Percentiles rank a stretch among this genome's conserved stretches.
Conservation (phyloP, 2,888 invertebrate genomes). For the Andrena trimmerana region DNA sequence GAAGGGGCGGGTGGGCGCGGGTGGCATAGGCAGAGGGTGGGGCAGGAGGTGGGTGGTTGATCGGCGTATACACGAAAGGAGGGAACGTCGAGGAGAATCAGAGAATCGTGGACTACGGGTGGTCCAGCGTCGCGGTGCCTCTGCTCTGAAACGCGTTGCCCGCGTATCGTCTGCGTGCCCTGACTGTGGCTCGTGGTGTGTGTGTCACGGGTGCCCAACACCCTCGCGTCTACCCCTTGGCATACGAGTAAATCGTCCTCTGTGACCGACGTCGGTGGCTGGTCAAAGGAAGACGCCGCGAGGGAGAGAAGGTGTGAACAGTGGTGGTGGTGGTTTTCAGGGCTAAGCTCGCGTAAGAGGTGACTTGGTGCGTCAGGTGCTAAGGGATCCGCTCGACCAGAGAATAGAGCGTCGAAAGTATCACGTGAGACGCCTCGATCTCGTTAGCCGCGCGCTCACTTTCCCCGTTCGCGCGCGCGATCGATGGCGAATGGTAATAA, state of each 20-base stretch:
- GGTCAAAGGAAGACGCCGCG: conserved; percentile 6
- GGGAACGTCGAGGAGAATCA: conserved; percentile 61
- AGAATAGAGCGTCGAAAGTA: conserved; percentile 16
- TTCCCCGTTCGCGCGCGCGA: conserved; percentile 48
- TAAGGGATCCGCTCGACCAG: too few relatives aligned
- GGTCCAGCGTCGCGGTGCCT: conserved; percentile 68
- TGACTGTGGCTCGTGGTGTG: background rate
- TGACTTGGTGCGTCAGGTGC: conserved; percentile 5
- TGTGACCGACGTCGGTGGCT: background rate
- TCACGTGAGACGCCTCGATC: conserved; percentile 51
- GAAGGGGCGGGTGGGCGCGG: conserved; percentile 24
- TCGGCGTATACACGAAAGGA: conserved; percentile 66
- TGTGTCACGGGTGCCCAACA: background rate
- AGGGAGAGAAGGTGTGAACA: conserved; percentile 41
- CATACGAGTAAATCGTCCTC: background rate
- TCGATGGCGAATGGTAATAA: conserved; percentile 6
- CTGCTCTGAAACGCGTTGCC: conserved; percentile 10
- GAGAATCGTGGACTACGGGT: conserved; percentile 61
- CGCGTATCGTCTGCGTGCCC: background rate
- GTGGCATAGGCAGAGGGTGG: too few relatives aligned
- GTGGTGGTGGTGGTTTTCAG: conserved; percentile 25
- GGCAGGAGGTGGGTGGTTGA: conserved; percentile 64
- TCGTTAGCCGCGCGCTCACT: conserved; percentile 43
- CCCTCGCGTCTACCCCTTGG: background rate
- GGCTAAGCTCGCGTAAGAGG: background rate